phyloP scores from a whole-genome alignment of 2,888 invertebrate species.

The Melipona bicolor region DNA sequence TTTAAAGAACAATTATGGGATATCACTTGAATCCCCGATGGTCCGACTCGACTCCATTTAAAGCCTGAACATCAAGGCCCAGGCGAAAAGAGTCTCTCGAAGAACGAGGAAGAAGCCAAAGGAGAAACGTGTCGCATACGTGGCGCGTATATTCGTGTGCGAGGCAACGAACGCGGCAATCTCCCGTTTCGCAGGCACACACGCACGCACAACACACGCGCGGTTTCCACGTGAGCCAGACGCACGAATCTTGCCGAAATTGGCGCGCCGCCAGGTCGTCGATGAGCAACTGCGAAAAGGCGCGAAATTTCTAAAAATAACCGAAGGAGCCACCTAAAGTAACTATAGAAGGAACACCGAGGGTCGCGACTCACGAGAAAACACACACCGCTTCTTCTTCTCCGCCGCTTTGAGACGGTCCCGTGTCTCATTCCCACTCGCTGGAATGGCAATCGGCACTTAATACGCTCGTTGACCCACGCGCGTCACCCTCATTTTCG shows the following conservation, averaged over 20 bases:
- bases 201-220: background rate
- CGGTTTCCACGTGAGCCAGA: conserved; percentile 10
- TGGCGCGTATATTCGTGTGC: conserved; percentile 31
- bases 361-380: conserved; percentile 28
- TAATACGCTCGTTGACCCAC: conserved; percentile 30
- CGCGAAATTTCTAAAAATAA: conserved; percentile 72
- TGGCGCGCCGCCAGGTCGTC: conserved; percentile 66
- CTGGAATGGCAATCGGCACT: conserved; percentile 28
- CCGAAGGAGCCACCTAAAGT: conserved; percentile 44
- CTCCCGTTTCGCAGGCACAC: conserved; percentile 12
- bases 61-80: conserved; percentile 52
- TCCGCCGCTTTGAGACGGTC: background rate
- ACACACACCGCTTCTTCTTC: background rate
- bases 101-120: conserved; percentile 66
- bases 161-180: conserved; percentile 47
- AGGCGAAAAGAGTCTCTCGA: conserved; percentile 59
- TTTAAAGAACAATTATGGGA: background rate
- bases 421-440: conserved; percentile 17
- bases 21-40: conserved; percentile 9
- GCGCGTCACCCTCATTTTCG: conserved; percentile 45
- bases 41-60: conserved; percentile 38
- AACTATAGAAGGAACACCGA: conserved; percentile 38
- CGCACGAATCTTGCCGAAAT: conserved; percentile 57
- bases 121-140: conserved; percentile 40
- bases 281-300: conserved; percentile 65